Conservation (phyloP, 2,113 vertebrate genomes). For the Halichoerus grypus region DNA sequence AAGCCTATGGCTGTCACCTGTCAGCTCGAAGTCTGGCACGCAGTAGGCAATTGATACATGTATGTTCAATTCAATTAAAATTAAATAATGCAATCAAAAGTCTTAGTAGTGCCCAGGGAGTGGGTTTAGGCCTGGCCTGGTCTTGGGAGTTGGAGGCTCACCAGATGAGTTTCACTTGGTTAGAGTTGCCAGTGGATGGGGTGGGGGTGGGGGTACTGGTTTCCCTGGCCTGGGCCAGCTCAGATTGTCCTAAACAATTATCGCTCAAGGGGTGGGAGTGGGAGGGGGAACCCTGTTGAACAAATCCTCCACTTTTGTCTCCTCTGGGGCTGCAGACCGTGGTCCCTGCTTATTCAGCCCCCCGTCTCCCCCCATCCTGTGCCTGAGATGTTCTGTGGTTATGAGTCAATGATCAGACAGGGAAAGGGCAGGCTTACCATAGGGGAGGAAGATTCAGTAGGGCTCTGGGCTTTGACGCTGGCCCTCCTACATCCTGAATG, state of each 20-base stretch:
- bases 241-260: conserved; percentile 75
- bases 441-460: conserved; percentile 75
- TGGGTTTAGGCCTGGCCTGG: neutral
- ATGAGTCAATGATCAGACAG: conserved; percentile 90
- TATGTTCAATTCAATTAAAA: neutral
- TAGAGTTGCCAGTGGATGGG: neutral
- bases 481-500: conserved; percentile 76
- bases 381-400: conserved; percentile 83
- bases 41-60: neutral
- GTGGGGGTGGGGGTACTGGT: neutral
- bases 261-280: neutral
- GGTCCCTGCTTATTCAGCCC: conserved; percentile 83
- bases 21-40: neutral
- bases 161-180: conserved; percentile 52
- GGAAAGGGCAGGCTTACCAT: conserved; percentile 78
- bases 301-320: conserved; percentile 86
- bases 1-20: neutral
- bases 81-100: neutral
- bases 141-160: conserved; percentile 26
- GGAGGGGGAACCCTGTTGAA: conserved; percentile 43
- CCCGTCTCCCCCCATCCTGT: conserved; percentile 76
- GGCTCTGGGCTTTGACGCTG: conserved; percentile 73
- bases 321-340: conserved; percentile 75
- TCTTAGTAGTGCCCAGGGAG: neutral
- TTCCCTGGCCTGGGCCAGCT: conserved; percentile 19